phyloP scores from a whole-genome alignment of 2,113 vertebrate genomes.

The Actenoides hombroni region DNA sequence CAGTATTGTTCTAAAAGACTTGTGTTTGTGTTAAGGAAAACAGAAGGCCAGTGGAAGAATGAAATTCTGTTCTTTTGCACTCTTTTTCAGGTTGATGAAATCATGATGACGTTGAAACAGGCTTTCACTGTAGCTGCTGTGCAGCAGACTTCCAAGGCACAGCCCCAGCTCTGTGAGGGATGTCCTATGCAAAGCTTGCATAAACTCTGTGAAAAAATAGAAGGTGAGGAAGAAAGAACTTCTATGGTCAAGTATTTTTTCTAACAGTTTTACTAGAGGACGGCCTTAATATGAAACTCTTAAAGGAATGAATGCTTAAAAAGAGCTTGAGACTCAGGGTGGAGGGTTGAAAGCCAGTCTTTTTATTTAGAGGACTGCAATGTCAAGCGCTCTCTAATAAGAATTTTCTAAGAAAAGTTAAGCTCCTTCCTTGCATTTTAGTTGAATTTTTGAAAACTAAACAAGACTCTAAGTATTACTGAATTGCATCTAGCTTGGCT shows the following conservation, averaged over 20 bases:
- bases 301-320: not conserved
- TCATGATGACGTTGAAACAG: conserved; percentile 98
- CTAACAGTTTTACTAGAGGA: not conserved
- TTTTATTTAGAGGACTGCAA: not conserved
- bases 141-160: conserved; percentile 83
- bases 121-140: conserved; percentile 92
- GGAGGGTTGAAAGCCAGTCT: not conserved
- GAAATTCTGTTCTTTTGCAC: not conserved
- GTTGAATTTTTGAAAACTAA: not conserved
- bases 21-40: not conserved
- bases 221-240: conserved; percentile 78
- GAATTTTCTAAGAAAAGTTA: not conserved
- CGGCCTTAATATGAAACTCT: not conserved
- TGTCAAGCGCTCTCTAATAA: not conserved
- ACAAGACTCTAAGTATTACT: not conserved
- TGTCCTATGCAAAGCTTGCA: conserved; percentile 93
- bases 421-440: not conserved
- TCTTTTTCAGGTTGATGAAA: conserved; percentile 89
- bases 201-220: conserved; percentile 91
- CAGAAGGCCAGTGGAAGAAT: not conserved
- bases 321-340: not conserved
- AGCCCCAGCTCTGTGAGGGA: conserved; percentile 86
- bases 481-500: not conserved
- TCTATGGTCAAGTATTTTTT: not conserved
- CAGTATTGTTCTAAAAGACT: not conserved